Evolutionary conservation across 2,888 invertebrate genomes (phyloP), one percentile per base, ranked within the genome.

Genomic region (Chirona hameri): DNA sequence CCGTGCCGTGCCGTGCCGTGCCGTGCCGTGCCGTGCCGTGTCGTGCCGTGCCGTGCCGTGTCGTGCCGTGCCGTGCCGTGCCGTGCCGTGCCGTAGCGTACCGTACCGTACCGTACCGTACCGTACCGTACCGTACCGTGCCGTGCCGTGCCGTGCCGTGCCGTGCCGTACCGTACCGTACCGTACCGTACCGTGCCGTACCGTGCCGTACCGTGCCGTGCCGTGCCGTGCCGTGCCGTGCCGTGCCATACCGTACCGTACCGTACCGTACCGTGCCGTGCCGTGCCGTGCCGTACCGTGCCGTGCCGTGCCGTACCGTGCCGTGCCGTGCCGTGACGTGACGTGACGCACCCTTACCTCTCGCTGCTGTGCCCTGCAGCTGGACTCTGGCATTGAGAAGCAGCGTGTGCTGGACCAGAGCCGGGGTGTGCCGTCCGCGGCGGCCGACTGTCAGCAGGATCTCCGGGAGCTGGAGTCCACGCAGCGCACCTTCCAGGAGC

Each of bases 401-500:
- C 72, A 31, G 24, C 72, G 72, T 5, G 4, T 1, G 15, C n/a
- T 9, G n/a, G 29, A 29, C 72, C 27, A n/a, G 29, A 31, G 24
- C 31, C 1, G 72, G 18, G 15, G 31, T 12, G 31, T 31, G 31
- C 31, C 72, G 4, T 31, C 4, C 31, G 72, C 18, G 15, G 14
- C 27, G 65, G 10, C 27, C n/a, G 27, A 69, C 27, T 69, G 65
- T 27, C 65, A 84, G 81, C 83, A 60, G 31, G 84, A 81, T 80
- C 87, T 91, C 65, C 88, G 89, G 81, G 92, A 93, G 86, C 92
- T 93, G 86, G 92, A 93, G 86, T 89, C 90, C 79, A 91, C 91
- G 85, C 91, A 90, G 86, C 91, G 92, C 86, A 91, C 91, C 80
- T 90, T 93, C 84, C 88, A 91, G 86, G 92, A 93, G 87, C 90